These are phyloP conservation scores for Cryptoprocta ferox DNA, from an alignment of 2,797 vertebrate species.

Conservation along the genomic window DNA sequence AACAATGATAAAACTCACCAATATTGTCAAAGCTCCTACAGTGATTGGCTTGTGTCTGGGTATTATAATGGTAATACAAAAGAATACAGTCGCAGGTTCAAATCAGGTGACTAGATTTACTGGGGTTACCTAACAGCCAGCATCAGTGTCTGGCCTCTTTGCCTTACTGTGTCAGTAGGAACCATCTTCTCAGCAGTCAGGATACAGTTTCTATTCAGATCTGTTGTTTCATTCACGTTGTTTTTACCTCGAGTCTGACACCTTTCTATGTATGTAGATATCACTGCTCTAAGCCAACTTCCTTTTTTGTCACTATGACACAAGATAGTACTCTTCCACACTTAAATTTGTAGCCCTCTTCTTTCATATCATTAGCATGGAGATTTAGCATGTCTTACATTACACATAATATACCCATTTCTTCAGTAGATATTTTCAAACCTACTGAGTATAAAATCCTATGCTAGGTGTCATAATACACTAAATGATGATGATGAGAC, in stretches of 20 bases:
- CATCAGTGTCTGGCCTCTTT: neutral
- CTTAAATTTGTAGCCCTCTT: neutral
- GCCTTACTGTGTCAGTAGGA: neutral
- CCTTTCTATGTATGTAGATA: neutral
- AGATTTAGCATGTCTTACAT: neutral
- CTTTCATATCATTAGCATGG: neutral
- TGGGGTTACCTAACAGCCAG: neutral
- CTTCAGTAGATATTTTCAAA: conserved; percentile 3
- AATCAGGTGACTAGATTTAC: neutral
- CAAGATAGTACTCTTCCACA: neutral
- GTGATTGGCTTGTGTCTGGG: neutral
- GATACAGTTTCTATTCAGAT: neutral
- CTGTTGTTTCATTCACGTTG: neutral
- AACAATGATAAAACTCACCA: neutral
- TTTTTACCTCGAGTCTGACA: neutral
- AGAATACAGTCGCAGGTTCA: neutral
- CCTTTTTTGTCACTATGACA: neutral
- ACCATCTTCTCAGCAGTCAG: neutral
- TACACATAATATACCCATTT: neutral
- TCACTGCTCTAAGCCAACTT: neutral
- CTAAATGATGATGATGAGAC: neutral
- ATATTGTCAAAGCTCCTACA: neutral
- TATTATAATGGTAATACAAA: neutral
- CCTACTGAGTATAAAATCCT: neutral
- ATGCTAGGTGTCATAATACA: neutral